Conservation (phyloP, 2,797 vertebrate genomes). For the Spinibarbus caldwelli region DNA sequence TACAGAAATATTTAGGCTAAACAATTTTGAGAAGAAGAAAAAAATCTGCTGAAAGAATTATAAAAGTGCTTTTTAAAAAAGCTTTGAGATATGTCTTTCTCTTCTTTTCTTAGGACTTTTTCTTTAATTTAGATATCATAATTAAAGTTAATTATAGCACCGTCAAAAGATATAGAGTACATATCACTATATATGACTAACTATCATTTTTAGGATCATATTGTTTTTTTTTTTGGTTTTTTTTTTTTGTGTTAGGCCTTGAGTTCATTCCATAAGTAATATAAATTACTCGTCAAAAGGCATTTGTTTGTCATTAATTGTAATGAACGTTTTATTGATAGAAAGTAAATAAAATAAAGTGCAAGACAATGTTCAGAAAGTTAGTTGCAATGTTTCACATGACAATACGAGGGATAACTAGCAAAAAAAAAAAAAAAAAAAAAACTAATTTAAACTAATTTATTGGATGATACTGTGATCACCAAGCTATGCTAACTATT, state of each 20-base stretch:
- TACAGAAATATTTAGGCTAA: neutral
- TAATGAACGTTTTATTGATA: neutral
- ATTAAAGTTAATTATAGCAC: neutral
- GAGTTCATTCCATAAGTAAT: neutral
- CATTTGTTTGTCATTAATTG: neutral
- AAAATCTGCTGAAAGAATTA: too few relatives aligned
- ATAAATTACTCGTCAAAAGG: neutral
- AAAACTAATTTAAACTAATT: too few relatives aligned
- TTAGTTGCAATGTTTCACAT: neutral
- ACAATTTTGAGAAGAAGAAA: slow-evolving; percentile 8
- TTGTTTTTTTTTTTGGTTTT: too few relatives aligned
- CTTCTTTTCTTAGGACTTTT: neutral
- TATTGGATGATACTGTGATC: neutral
- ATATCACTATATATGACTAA: neutral
- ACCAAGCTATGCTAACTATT: neutral
- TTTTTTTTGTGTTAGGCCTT: neutral
- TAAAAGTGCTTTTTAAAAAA: neutral
- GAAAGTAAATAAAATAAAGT: neutral
- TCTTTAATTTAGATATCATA: neutral
- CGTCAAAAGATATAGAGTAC: neutral
- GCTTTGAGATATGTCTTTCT: neutral
- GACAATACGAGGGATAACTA: neutral
- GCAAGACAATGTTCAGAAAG: neutral
- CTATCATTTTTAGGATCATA: neutral
- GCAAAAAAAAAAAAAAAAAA: too few relatives aligned